phyloP scores from a whole-genome alignment of 2,888 invertebrate species.

The Polyommatus iphigenia region DNA sequence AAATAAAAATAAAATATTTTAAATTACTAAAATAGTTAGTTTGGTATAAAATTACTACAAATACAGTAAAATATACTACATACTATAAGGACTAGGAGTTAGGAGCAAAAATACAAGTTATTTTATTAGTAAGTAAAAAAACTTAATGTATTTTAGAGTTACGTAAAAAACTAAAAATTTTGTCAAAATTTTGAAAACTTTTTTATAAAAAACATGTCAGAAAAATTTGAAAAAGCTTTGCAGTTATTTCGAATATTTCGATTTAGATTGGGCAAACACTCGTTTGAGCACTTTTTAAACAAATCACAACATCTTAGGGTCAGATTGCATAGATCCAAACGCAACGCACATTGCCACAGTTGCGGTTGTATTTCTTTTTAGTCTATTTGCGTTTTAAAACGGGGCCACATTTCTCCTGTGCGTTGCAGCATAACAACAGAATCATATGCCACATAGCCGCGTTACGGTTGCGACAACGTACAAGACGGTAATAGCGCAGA shows the following conservation, averaged over 20 bases:
- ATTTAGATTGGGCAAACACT: background rate
- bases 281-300: slow-evolving; percentile 34
- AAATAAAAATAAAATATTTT: background rate
- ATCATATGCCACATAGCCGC: too few species aligned
- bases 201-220: background rate
- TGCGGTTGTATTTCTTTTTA: too few species aligned
- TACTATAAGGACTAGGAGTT: background rate
- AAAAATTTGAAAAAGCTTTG: slow-evolving; percentile 26
- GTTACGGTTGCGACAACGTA: too few species aligned
- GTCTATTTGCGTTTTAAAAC: too few species aligned
- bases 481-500: too few species aligned
- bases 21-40: too few species aligned
- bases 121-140: background rate
- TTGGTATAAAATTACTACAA: background rate
- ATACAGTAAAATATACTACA: background rate
- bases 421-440: too few species aligned
- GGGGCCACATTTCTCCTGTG: too few species aligned
- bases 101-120: background rate
- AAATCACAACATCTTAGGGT: background rate
- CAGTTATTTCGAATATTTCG: slow-evolving; percentile 36
- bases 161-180: background rate
- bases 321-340: too few species aligned
- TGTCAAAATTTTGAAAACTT: too few species aligned
- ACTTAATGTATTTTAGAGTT: background rate
- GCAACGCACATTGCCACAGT: too few species aligned